A percentile compares a stretch with the other conserved stretches of the same genome.
phyloP scores from a whole-genome alignment of 2,113 vertebrate genomes.

The Eudorcas thomsonii region DNA sequence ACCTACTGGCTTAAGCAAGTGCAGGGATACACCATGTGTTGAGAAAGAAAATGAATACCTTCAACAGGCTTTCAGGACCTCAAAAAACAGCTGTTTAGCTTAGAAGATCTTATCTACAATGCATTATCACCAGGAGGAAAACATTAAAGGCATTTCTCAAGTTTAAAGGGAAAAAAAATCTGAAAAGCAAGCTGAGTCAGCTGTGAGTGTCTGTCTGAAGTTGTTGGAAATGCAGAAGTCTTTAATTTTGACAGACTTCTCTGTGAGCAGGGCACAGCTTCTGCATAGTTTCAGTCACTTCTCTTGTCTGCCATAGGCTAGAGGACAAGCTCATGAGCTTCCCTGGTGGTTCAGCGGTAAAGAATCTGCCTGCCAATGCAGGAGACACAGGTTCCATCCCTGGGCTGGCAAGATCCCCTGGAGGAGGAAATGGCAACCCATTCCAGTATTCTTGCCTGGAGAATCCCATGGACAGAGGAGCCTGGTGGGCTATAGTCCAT shows the following conservation, averaged over 20 bases:
- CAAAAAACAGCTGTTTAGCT: neutral
- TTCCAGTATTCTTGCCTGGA: neutral
- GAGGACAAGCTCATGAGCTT: neutral
- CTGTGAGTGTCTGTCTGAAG: neutral
- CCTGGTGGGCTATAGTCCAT: neutral
- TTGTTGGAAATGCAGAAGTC: neutral
- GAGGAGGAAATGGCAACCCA: neutral
- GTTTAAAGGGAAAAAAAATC: slow-evolving; percentile 33
- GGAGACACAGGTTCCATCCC: neutral
- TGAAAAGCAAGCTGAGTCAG: slow-evolving; percentile 25
- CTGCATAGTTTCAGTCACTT: neutral
- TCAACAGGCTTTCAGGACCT: neutral
- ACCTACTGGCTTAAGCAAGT: neutral
- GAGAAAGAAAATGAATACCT: neutral
- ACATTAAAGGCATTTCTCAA: slow-evolving; percentile 33
- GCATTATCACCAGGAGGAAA: neutral
- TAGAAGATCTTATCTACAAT: neutral
- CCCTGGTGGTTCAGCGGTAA: neutral
- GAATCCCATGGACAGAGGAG: neutral
- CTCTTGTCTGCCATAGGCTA: neutral
- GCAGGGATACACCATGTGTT: neutral
- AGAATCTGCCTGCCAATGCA: neutral
- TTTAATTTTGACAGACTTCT: neutral
- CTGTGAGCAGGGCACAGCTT: neutral
- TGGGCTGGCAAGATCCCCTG: neutral